A percentile compares a stretch with the other conserved stretches of the same genome.
These are phyloP conservation scores for Drymonia ruficornis DNA, from an alignment of 2,888 invertebrate species.

Conservation along the genomic window DNA sequence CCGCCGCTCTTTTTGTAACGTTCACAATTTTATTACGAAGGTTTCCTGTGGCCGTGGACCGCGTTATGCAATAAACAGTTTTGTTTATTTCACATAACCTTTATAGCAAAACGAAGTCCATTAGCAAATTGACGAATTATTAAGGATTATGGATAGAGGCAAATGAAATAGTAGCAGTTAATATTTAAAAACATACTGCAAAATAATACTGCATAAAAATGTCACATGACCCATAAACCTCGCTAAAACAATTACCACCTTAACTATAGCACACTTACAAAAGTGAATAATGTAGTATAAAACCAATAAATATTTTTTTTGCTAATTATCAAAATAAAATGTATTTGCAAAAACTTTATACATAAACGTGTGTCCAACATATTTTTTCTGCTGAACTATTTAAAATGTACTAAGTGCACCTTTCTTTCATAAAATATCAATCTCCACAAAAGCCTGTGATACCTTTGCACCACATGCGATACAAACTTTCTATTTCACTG, in stretches of 20 bases:
- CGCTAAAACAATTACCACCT: too few relatives aligned
- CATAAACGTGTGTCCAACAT: too few relatives aligned
- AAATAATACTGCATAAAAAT: too few relatives aligned
- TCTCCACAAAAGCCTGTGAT: neutral
- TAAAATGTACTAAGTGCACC: too few relatives aligned
- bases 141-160: neutral
- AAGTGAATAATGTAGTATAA: too few relatives aligned
- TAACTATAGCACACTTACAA: too few relatives aligned
- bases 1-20: conserved; percentile 8
- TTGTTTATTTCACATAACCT: conserved; percentile 23
- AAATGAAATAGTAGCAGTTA: neutral
- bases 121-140: conserved; percentile 8
- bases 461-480: conserved; percentile 15
- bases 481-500: conserved; percentile 51
- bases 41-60: conserved; percentile 8
- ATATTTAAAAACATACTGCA: neutral
- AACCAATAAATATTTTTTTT: too few relatives aligned
- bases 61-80: conserved; percentile 20
- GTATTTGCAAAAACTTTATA: too few relatives aligned
- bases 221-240: too few relatives aligned
- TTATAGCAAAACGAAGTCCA: conserved; percentile 21
- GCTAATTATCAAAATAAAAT: too few relatives aligned
- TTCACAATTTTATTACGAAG: conserved; percentile 11
- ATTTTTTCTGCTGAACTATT: too few relatives aligned
- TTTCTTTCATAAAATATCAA: neutral